Conservation (phyloP, 2,888 invertebrate species). For the Theodoxus fluviatilis region DNA sequence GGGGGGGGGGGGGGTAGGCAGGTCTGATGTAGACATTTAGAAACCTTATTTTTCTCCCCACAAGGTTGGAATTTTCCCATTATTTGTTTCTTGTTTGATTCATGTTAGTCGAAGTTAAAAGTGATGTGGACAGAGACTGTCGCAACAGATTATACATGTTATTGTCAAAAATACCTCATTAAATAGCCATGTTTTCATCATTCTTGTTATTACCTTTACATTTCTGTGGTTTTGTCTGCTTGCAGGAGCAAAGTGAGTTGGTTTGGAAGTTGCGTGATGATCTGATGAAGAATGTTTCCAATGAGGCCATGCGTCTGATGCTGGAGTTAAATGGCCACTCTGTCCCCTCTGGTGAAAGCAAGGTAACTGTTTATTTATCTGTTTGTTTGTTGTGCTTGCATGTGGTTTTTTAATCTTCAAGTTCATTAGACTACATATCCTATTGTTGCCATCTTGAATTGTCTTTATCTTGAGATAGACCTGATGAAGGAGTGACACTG, state of each 20-base stretch:
- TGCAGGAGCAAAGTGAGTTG: conserved; percentile 76
- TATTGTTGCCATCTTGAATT: not conserved
- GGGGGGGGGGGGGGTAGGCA: too few relatives aligned
- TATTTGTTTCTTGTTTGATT: too few relatives aligned
- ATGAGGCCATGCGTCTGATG: conserved; percentile 72
- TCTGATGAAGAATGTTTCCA: conserved; percentile 71
- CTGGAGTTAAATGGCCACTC: conserved; percentile 79
- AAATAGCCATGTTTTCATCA: too few relatives aligned
- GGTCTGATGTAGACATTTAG: too few relatives aligned
- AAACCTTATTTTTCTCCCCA: too few relatives aligned
- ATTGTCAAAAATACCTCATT: too few relatives aligned
- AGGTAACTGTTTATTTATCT: conserved; percentile 68
- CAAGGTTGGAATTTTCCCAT: too few relatives aligned
- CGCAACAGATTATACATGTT: too few relatives aligned
- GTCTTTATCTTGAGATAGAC: not conserved
- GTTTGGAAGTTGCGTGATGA: conserved; percentile 76
- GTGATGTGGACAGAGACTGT: too few relatives aligned
- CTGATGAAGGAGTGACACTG: not conserved
- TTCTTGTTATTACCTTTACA: too few relatives aligned
- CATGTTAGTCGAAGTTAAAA: too few relatives aligned
- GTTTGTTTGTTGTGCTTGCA: not conserved
- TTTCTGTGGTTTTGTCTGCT: too few relatives aligned
- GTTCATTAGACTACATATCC: not conserved
- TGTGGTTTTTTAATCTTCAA: not conserved
- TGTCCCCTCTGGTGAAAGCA: conserved; percentile 74